Evolutionary conservation across 1,140 invertebrate genomes (phyloP).

Genomic region (Drosophila bipectinata): DNA sequence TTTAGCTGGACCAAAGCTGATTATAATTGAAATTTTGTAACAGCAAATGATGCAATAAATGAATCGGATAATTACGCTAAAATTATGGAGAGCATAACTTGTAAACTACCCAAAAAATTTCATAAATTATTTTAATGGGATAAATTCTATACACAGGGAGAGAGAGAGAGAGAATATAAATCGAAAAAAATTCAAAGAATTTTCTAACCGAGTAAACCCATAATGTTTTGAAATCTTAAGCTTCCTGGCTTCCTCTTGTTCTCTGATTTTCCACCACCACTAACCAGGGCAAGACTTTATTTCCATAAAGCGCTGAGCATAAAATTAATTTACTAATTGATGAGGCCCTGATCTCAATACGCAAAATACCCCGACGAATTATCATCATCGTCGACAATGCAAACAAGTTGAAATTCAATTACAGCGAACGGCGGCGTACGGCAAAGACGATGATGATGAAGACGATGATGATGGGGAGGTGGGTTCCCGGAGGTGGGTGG

Average conservation of each 20-base stretch:
- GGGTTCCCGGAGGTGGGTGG: background rate
- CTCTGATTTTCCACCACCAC: conserved; percentile 13
- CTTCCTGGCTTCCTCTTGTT: background rate
- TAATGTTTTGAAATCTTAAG: conserved; percentile 9
- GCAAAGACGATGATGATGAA: conserved; percentile 31
- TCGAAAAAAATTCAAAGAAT: background rate
- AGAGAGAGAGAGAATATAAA: background rate
- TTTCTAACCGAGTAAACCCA: conserved; percentile 24
- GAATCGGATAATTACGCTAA: conserved; percentile 35
- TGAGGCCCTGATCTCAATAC: conserved; percentile 84
- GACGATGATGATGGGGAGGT: conserved; percentile 19
- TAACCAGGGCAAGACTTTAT: conserved; percentile 30
- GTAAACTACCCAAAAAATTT: background rate
- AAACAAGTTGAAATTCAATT: conserved; percentile 83
- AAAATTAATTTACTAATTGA: conserved; percentile 84
- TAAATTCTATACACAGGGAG: background rate
- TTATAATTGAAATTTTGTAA: conserved; percentile 51
- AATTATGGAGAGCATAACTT: background rate
- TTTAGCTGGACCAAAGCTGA: conserved; percentile 29
- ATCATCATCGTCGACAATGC: conserved; percentile 80
- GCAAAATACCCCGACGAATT: conserved; percentile 83
- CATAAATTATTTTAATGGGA: background rate
- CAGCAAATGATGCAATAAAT: conserved; percentile 27
- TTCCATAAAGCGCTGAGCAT: conserved; percentile 75
- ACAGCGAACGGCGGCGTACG: conserved; percentile 63